Evolutionary conservation across 2,797 vertebrate genomes (phyloP).

Genomic region (Sylvilagus floridanus): DNA sequence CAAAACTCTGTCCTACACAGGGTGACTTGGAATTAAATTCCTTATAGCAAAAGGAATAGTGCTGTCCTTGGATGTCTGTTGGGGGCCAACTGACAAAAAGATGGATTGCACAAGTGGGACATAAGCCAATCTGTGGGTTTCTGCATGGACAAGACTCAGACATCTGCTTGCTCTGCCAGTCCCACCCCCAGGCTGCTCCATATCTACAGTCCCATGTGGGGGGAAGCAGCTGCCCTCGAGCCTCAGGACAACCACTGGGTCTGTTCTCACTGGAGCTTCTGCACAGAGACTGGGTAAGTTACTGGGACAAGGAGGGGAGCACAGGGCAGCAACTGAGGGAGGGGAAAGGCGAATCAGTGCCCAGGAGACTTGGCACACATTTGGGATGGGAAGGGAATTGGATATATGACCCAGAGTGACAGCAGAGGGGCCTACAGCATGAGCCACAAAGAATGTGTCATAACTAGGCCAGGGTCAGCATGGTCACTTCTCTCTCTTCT

Average conservation of each 20-base stretch:
- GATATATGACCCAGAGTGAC: not conserved
- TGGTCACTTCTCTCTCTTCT: not conserved
- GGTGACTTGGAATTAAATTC: too few species aligned
- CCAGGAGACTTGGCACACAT: not conserved
- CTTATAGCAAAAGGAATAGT: not conserved
- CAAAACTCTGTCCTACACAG: not conserved
- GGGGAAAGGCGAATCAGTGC: not conserved
- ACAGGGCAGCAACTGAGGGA: not conserved
- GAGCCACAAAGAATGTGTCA: not conserved
- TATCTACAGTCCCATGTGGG: not conserved
- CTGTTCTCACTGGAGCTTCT: not conserved
- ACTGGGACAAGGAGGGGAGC: not conserved
- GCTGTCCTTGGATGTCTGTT: not conserved
- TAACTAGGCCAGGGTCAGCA: rapidly evolving
- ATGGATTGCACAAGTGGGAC: not conserved
- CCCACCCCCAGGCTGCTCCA: conserved; percentile 7
- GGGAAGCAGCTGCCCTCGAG: not conserved
- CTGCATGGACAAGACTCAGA: not conserved
- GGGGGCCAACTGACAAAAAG: not conserved
- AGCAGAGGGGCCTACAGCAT: not conserved
- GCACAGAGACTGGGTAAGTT: conserved; percentile 18
- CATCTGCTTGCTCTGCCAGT: not conserved
- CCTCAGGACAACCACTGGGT: not conserved
- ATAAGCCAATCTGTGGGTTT: not conserved
- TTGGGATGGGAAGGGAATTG: not conserved